A percentile compares a stretch with the other conserved stretches of the same genome.
These are phyloP conservation scores for Acipenser transmontanus DNA, from an alignment of 2,797 vertebrate genomes.

Conservation along the genomic window DNA sequence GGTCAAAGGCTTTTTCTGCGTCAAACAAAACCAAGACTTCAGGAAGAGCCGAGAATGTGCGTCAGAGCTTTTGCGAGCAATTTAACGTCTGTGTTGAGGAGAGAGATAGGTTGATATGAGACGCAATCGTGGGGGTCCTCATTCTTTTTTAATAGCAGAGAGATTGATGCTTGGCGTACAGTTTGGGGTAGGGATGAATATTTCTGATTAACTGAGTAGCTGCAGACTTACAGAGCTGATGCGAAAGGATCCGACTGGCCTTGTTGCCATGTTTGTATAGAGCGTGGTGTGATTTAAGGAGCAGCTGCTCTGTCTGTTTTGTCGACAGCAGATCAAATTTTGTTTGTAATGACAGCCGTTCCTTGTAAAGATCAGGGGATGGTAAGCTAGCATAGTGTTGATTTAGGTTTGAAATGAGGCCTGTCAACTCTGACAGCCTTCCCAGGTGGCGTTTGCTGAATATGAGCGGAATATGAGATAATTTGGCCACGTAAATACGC, in stretches of 20 bases:
- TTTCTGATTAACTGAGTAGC: too few species aligned
- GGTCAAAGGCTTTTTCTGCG: background rate
- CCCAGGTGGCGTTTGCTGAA: background rate
- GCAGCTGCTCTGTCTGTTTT: conserved; percentile 7
- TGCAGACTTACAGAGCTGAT: too few species aligned
- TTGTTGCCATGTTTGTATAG: conserved; percentile 17
- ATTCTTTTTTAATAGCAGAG: conserved; percentile 11
- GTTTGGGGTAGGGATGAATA: too few species aligned
- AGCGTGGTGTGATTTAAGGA: conserved; percentile 8
- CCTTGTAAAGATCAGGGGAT: conserved; percentile 1
- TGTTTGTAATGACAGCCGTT: conserved; percentile 12
- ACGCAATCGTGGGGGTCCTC: background rate
- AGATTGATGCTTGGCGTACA: conserved; percentile 1
- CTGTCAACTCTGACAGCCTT: conserved; percentile 4
- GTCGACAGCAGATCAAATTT: conserved; percentile 7
- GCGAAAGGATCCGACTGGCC: background rate
- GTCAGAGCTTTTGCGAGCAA: conserved; percentile 14
- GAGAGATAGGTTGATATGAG: conserved; percentile 7
- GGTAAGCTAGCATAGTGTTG: conserved; percentile 7
- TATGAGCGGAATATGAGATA: conserved; percentile 15
- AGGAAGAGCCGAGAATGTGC: too few species aligned
- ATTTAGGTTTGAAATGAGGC: background rate
- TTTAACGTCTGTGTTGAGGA: conserved; percentile 15
- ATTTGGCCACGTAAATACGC: conserved; percentile 18
- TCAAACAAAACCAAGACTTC: too few species aligned